Base-by-base conservation (phyloP, 2,888 invertebrate species). In the Hedychridium roseum region DNA sequence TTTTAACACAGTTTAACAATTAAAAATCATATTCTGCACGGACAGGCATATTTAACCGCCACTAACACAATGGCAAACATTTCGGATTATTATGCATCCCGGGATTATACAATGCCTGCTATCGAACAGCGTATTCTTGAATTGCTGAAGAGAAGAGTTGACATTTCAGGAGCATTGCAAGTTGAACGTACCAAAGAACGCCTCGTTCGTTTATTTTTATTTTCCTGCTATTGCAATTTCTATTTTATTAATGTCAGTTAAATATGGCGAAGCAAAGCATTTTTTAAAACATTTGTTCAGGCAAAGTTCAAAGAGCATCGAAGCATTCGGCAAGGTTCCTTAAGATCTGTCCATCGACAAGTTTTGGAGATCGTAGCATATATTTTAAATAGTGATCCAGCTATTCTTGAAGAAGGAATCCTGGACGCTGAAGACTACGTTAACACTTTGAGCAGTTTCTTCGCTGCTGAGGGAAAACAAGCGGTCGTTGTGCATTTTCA, bases 401-500 rank as follows among this genome's bases (percentile, higher is more conserved):
- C 83, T 17, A 82, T 83, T 56, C 81, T 89, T 2, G 80, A 88
- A 77, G 90, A 90, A 46, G 90, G 89, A 38, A 82, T 90, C 3
- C 82, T 85, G 42, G 93, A 93, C 75, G 83, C 85, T 35, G 85
- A 86, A 44, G 70, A 81, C 43, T 85, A 87, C 64, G 76, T 89
- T 1, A 83, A 86, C 6, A 69, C 85, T 14, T 74, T 91, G 46
- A 84, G 85, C 37, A 85, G 84, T 60, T 82, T 89, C 28, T 82
- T 88, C 14, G 82, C 79, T 3, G 84, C 85, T 50, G 86, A 86
- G 15, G 88, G 88, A 1, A 80, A 82, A 44, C 81, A 81, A 55
- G 85, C 86, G 35, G 73, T 89, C 37, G 80, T 89, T 44, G 82
- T 92, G 50, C 87, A 85, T 71, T 87, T 88, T 78, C 88, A 89